Percentiles rank a stretch among this genome's conserved stretches.
Conservation (phyloP, 2,797 vertebrate genomes). For the Pangasius mekongensis region DNA sequence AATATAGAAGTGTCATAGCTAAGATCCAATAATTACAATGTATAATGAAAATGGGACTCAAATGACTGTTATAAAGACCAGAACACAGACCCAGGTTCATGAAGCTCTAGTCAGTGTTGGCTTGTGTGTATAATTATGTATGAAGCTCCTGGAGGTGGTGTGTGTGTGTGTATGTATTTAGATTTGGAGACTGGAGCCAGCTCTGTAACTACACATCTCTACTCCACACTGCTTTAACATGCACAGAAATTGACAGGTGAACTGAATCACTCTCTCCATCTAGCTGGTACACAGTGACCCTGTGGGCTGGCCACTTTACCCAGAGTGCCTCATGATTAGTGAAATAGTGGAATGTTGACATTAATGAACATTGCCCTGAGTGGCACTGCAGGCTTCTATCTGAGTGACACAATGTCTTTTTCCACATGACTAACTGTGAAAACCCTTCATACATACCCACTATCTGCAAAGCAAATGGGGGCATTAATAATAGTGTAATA, state of each 20-base stretch:
- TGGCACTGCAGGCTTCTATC: constrained; percentile 56
- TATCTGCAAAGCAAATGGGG: background rate
- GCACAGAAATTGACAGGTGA: constrained; percentile 44
- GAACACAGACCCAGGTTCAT: constrained; percentile 43
- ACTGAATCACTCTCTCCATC: constrained; percentile 18
- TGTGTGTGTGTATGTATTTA: constrained; percentile 34
- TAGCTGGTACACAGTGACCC: constrained; percentile 35
- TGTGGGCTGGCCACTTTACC: constrained; percentile 47
- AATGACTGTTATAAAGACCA: constrained; percentile 50
- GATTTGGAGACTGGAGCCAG: constrained; percentile 45
- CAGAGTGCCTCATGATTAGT: constrained; percentile 46
- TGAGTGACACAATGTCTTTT: constrained; percentile 70
- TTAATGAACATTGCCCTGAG: constrained; percentile 41
- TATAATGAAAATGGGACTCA: constrained; percentile 37
- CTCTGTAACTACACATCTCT: constrained; percentile 42
- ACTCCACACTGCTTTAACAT: background rate
- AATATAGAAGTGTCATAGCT: constrained; percentile 64
- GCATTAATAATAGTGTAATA: background rate
- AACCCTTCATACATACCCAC: constrained; percentile 4
- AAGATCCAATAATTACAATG: constrained; percentile 71
- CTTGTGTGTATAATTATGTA: constrained; percentile 50
- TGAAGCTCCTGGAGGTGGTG: background rate
- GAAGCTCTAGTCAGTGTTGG: constrained; percentile 59
- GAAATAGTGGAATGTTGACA: constrained; percentile 44
- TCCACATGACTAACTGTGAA: constrained; percentile 63